Evolutionary conservation across 2,888 invertebrate species (phyloP), one percentile per base, ranked within the genome.

Genomic region (Orthonevra nobilis): DNA sequence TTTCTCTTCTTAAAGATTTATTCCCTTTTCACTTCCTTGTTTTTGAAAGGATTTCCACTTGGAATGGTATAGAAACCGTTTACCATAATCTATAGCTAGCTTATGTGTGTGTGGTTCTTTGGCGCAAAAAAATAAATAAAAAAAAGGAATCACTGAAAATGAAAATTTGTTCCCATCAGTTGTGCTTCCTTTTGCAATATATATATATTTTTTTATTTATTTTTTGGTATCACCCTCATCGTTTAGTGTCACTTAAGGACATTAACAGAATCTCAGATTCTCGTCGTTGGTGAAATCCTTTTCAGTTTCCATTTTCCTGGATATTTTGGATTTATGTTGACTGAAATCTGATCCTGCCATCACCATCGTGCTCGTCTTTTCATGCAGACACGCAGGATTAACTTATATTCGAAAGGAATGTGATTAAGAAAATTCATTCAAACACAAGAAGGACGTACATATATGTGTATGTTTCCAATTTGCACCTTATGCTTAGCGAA

Each of bases 261-360:
- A 79, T 79, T 79, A 79, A 60, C 73, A 44, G 73, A 79, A 79
- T 68, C n/a, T n/a, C 73, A 73, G 66, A 73, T 79, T 66, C 73
- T 66, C 10, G 23, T 34, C n/a, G 23, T 23, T 23, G 23, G 3
- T 4, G 9, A 54, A 73, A 73, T 61, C 66, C 73, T 54, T 58
- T 54, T 50, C 52, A 30, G 44, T 17, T 79, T 79, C 69, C 60
- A 61, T 73, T 60, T 56, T 73, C 52, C 52, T 46, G 44, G 63
- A 66, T 56, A 73, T 66, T 54, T 54, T 19, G 79, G 60, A 66
- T 73, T 72, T 52, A 77, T 70, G 50, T 48, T 66, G 54, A 60
- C 34, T 72, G 60, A 52, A 73, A 73, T 60, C 60, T 73, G 66
- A 79, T 68, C 54, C 60, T 32, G 54, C 42, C 40, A 50, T 32